These are phyloP conservation scores for Dione juno DNA, from an alignment of 2,888 invertebrate species.

Conservation along the genomic window DNA sequence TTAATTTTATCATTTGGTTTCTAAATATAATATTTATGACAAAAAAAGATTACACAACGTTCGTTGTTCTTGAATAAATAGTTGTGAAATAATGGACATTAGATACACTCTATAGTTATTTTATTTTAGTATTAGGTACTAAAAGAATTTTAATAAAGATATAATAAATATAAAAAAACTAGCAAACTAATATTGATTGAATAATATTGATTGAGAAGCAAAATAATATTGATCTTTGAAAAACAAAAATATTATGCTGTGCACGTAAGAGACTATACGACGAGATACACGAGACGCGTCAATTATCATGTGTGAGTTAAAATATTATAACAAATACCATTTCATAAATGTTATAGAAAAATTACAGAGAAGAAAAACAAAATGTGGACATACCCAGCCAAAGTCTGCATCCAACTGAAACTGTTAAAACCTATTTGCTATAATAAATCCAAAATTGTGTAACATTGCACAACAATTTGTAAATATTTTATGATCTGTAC, in stretches of 20 bases:
- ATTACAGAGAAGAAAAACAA: not conserved
- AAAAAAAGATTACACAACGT: not conserved
- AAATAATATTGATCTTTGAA: not conserved
- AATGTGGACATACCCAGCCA: slow-evolving; percentile 6
- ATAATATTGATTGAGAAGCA: not conserved
- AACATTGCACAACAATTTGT: slow-evolving; percentile 31
- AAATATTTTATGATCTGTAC: not conserved
- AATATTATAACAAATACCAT: not conserved
- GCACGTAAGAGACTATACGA: not conserved
- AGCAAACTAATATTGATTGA: not conserved
- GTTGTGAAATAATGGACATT: slow-evolving; percentile 2
- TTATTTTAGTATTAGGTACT: not conserved
- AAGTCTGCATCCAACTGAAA: slow-evolving; percentile 17
- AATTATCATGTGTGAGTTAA: not conserved
- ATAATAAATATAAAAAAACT: not conserved
- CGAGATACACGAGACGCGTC: not conserved
- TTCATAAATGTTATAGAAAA: not conserved
- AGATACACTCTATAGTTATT: not conserved
- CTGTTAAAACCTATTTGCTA: not conserved
- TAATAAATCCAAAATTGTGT: slow-evolving; percentile 22
- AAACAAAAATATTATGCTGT: not conserved
- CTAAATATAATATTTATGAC: not conserved
- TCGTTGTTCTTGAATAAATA: not conserved
- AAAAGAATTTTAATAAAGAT: not conserved
- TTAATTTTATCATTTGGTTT: no score